Base-by-base conservation (phyloP, 2,797 vertebrate species). In the Chelonia mydas region DNA sequence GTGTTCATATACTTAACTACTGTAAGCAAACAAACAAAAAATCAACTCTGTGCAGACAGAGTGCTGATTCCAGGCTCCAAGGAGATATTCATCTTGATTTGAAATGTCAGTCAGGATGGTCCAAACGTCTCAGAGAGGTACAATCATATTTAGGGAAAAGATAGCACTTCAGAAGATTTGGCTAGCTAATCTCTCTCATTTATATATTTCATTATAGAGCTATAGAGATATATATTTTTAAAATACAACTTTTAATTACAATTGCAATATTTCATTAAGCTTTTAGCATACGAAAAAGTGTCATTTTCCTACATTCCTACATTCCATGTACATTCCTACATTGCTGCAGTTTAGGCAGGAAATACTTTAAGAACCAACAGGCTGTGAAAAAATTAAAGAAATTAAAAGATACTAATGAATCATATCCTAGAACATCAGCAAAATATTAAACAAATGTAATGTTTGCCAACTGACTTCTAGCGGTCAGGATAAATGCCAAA, bases 41-140 rank as follows among this genome's bases (percentile, higher is more conserved):
- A 21, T 17, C 28, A 61, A 33, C 65, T 59, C 61, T 94, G 90
- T 93, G 72, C 96, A 96, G 96, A 94, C 72, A 19, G 95, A 96
- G 94, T 96, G 89, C 95, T 95, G 93, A 95, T 94, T 97, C 93
- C 81, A 10, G 19, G 51, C 59, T 3, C 94, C 90, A 95, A 77
- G 92, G 96, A 95, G 97, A 95, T 94, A 45, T 91, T 95, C 88
- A 95, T 51, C 11, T 91, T 90, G 95, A 79, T 91, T 94, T 96
- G 89, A 97, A 97, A 97, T 97, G 96, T 98, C 97, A 97, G 97
- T 97, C 85, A 11, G 91, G 94, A 94, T 94, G 90, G 45, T 81
- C 88, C 93, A 92, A 93, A 82, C 68, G 82, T 88, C 83, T 93
- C 79, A 84, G 50, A 81, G 87, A 82, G n/a, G 76, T 41, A 88